Evolutionary conservation across 2,113 vertebrate species (phyloP), one percentile per base, ranked within the genome.

Genomic region (Siniperca chuatsi): DNA sequence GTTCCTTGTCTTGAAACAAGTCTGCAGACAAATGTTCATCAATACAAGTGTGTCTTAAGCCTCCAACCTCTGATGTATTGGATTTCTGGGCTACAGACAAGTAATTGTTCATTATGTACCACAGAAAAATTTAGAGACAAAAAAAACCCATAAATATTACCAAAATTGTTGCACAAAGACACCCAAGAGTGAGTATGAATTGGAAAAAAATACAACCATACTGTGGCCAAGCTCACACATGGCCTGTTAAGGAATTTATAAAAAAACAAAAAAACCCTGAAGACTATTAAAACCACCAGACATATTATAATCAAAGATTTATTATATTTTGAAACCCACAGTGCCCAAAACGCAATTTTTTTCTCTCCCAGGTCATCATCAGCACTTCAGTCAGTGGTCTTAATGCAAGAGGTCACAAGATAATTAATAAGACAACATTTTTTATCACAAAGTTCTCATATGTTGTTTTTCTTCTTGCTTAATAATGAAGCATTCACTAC

Each of bases 321-420:
- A 77, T 50, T 69, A 1, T 52, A 50, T 40, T 78, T 82, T 86
- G 79, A 79, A 75, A 42, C 1, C 33, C 80, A 82, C 67, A 75
- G 75, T 67, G 44, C 74, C 74, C 75, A n/a, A 60, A 79, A 40
- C 77, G 44, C 76, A 48, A 76, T 55, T 8, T 33, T 13, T 8
- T 21, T 13, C 50, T 72, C 68, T 72, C 68, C 37, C 0, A 23
- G 12, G 10, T 23, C 20, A 57, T 12, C 7, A 46, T 20, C 44
- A 77, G 57, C 54, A 44, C n/a, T 10, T 15, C 1, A 35, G 13
- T 64, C 21, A 8, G 11, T 44, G 8, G 1, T 4, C 20, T 23
- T 40, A 25, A 48, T 23, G 4, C 7, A 2, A 44, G 55, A 58
- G 12, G 16, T 66, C 16, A 16, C 25, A 35, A 33, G 29, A 62